Percentiles rank a stretch among this genome's conserved stretches.
phyloP scores from a whole-genome alignment of 2,113 vertebrate species.

The Pterocles burchelli region DNA sequence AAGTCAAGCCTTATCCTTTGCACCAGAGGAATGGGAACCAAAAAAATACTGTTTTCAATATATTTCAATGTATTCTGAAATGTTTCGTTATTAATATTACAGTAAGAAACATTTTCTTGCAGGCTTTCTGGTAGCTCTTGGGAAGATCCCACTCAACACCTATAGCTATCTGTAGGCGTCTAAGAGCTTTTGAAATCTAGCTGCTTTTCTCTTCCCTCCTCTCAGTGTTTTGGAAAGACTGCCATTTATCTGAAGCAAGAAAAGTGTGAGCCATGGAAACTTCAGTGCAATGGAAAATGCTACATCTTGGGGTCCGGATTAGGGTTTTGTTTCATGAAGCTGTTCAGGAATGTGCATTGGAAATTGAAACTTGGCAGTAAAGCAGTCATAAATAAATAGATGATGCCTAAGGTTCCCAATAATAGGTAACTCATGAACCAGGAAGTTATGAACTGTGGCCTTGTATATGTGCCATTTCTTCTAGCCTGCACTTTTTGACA shows the following conservation, averaged over 20 bases:
- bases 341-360: neutral
- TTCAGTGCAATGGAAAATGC: neutral
- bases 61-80: neutral
- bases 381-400: neutral
- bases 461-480: neutral
- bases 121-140: neutral
- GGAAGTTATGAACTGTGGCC: neutral
- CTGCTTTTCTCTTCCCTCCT: constrained; percentile 5
- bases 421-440: neutral
- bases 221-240: constrained; percentile 14
- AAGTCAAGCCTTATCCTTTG: neutral
- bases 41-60: neutral
- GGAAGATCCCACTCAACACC: constrained; percentile 7
- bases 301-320: neutral
- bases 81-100: neutral
- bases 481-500: neutral
- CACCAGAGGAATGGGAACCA: neutral
- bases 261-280: neutral
- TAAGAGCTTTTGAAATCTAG: constrained; percentile 17
- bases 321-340: neutral
- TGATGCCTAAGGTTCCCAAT: neutral
- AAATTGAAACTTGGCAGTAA: neutral
- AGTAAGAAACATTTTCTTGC: neutral
- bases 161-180: neutral
- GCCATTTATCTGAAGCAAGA: neutral